Conservation (phyloP, 2,113 vertebrate genomes). For the Cyrtonyx montezumae region DNA sequence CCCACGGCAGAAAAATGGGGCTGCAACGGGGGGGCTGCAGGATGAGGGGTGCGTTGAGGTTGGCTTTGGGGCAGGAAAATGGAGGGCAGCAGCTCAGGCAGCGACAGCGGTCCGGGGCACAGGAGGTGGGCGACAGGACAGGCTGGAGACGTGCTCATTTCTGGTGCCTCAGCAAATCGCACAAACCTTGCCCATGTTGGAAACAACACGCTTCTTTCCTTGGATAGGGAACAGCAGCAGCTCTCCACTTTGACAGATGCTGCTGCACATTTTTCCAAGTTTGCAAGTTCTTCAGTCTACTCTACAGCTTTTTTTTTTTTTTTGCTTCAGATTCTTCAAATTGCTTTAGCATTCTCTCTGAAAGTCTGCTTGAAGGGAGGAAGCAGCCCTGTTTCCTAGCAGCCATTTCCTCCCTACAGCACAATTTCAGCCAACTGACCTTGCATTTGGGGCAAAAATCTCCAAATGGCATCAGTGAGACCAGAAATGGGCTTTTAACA, state of each 20-base stretch:
- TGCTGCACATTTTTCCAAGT: background rate
- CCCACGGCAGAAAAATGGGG: background rate
- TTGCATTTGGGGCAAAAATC: background rate
- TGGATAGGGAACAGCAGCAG: background rate
- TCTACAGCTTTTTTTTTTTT: background rate
- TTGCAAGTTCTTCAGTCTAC: background rate
- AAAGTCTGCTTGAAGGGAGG: background rate
- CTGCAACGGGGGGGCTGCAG: slow-evolving; percentile 36
- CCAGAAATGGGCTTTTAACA: slow-evolving; percentile 55
- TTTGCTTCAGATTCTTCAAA: background rate
- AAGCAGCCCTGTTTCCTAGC: background rate
- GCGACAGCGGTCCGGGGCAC: background rate
- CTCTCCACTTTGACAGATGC: background rate
- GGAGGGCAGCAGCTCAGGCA: background rate
- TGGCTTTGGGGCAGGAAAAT: slow-evolving; percentile 13
- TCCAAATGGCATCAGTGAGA: slow-evolving; percentile 6
- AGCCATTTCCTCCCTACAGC: background rate
- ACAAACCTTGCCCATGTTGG: background rate
- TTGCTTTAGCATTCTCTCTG: background rate
- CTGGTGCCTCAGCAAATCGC: slow-evolving; percentile 29
- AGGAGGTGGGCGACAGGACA: slow-evolving; percentile 32
- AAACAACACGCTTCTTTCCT: background rate
- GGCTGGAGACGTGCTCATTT: slow-evolving; percentile 55
- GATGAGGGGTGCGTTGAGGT: slow-evolving; percentile 33
- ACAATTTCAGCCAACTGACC: background rate